These are phyloP conservation scores for Scaptomyza parva DNA, from an alignment of 2,888 invertebrate genomes.

Conservation along the genomic window DNA sequence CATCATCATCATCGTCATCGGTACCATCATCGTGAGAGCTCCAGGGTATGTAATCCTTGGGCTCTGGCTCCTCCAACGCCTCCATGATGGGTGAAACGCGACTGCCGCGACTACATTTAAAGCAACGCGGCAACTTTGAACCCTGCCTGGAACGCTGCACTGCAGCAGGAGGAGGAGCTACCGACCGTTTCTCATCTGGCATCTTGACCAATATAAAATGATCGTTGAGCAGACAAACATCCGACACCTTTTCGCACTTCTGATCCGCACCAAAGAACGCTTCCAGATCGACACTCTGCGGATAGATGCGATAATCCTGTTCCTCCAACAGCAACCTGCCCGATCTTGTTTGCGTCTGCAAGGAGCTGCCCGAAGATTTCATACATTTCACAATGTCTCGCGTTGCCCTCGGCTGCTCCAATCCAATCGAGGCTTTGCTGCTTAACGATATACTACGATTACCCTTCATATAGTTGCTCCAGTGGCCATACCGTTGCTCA, in stretches of 20 bases:
- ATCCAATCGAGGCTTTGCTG: not conserved
- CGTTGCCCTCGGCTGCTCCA: slow-evolving; percentile 25
- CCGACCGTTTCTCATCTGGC: slow-evolving; percentile 47
- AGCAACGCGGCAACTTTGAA: slow-evolving; percentile 59
- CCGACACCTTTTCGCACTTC: slow-evolving; percentile 72
- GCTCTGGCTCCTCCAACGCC: slow-evolving; percentile 45
- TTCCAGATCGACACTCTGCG: slow-evolving; percentile 68
- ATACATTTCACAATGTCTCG: slow-evolving; percentile 30
- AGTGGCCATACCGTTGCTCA: slow-evolving; percentile 37
- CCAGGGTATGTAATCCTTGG: slow-evolving; percentile 30
- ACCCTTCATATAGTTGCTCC: slow-evolving; percentile 41
- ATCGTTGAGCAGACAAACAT: slow-evolving; percentile 81
- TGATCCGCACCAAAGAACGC: slow-evolving; percentile 71
- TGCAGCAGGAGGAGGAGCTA: slow-evolving; percentile 2
- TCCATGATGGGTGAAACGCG: slow-evolving; percentile 68
- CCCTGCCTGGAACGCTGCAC: slow-evolving; percentile 16
- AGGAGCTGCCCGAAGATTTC: slow-evolving; percentile 6
- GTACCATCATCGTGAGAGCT: slow-evolving; percentile 19
- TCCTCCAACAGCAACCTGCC: slow-evolving; percentile 14
- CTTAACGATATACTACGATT: slow-evolving; percentile 30
- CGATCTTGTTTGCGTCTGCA: slow-evolving; percentile 14
- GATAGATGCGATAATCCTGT: slow-evolving; percentile 71
- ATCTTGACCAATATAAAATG: slow-evolving; percentile 83
- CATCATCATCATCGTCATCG: slow-evolving; percentile 22
- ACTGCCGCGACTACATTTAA: slow-evolving; percentile 64